Evolutionary conservation across 2,888 invertebrate genomes (phyloP), one percentile per base, ranked within the genome.

Genomic region (Amorpha juglandis): DNA sequence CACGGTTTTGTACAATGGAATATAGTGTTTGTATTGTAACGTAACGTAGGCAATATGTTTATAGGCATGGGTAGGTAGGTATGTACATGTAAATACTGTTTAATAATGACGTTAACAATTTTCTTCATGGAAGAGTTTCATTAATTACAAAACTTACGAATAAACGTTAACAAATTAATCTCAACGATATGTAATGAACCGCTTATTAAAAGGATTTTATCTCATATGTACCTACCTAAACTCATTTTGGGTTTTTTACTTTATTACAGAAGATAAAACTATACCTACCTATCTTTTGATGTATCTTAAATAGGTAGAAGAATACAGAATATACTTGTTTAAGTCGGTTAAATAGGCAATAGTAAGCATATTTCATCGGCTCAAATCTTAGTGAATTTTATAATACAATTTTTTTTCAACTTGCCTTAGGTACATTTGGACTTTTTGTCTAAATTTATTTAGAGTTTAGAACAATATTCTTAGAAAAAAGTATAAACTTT

Each of bases 391-490:
- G 45, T 1, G 7, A 8, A 45, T 9, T 14, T 14, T 45, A 9
- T 27, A 35, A 53, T 33, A 33, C 16, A 16, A 19, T 19, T 58
- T 58, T 38, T 9, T 16, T 42, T n/a, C n/a, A n/a, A 42, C 58
- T 58, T 58, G 16, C 19, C 42, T 58, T 19, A 58, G 19, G 12
- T 58, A 21, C 6, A 27, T 27, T 27, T 27, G 27, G 27, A 1
- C 42, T 38, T 58, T 53, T 53, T 53, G n/a, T 53, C n/a, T 53
- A 8, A n/a, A 53, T 0, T 48, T 48, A 16, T 38, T 38, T 38
- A 38, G 4, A 12, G 58, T 58, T 21, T 58, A 9, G 27, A 55
- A 38, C 16, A 38, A 53, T 33, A 38, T 55, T 38, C 4, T n/a
- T n/a, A n/a, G n/a, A n/a, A 42, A 9, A 11, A 12, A 38, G 38